These are phyloP conservation scores for Hassar affinis DNA, from an alignment of 2,113 vertebrate species.

Conservation along the genomic window DNA sequence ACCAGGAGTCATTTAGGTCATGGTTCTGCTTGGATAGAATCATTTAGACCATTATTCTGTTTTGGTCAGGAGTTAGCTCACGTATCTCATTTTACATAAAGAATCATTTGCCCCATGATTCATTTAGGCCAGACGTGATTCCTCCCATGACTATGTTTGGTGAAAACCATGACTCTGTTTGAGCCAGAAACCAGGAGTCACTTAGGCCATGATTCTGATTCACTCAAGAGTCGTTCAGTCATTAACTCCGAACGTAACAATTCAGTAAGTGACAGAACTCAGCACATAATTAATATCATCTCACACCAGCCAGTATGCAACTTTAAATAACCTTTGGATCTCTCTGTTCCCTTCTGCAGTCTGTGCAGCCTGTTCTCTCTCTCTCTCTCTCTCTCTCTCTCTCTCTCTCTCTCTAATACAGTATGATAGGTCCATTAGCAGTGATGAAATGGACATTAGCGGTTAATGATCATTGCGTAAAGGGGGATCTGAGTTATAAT, in stretches of 20 bases:
- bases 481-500: constrained; percentile 17
- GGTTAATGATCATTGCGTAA: constrained; percentile 3
- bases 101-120: background rate
- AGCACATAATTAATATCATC: background rate
- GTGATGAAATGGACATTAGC: constrained; percentile 37
- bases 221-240: background rate
- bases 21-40: background rate
- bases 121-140: no score
- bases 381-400: background rate
- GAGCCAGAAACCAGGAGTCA: background rate
- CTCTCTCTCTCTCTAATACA: constrained; percentile 4
- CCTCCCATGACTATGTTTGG: background rate
- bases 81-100: no score
- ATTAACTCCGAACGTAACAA: background rate
- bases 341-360: background rate
- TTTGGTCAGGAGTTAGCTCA: background rate
- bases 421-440: constrained; percentile 39
- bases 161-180: background rate
- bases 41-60: background rate
- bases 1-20: background rate
- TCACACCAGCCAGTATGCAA: background rate
- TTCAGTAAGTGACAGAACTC: background rate
- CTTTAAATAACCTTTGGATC: background rate
- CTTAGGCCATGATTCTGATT: background rate
- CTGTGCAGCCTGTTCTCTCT: background rate